A percentile compares a stretch with the other conserved stretches of the same genome.
These are phyloP conservation scores for Podarcis muralis DNA, from an alignment of 2,113 vertebrate genomes.

Conservation along the genomic window DNA sequence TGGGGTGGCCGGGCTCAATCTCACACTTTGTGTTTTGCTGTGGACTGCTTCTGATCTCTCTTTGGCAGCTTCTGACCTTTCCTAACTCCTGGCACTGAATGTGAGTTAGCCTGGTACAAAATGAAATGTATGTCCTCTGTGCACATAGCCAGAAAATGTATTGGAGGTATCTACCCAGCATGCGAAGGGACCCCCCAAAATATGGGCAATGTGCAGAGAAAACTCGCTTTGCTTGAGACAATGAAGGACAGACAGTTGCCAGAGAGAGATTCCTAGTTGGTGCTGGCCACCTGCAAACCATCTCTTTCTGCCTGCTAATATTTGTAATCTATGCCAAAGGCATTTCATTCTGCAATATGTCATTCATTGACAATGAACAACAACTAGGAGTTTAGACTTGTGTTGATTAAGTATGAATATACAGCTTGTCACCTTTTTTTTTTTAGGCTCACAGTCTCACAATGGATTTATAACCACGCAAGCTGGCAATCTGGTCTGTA, in stretches of 20 bases:
- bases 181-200: not conserved
- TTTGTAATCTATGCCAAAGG: not conserved
- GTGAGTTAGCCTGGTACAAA: not conserved
- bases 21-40: not conserved
- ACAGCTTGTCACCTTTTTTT: conserved; percentile 18
- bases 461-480: conserved; percentile 77
- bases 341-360: not conserved
- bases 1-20: not conserved
- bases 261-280: too few relatives aligned
- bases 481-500: conserved; percentile 82
- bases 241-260: not conserved
- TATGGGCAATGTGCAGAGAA: not conserved
- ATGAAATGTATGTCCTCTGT: not conserved
- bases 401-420: not conserved
- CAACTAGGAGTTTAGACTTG: not conserved
- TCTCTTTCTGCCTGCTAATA: not conserved
- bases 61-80: not conserved
- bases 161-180: not conserved
- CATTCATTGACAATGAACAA: not conserved
- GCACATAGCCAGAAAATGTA: not conserved
- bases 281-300: not conserved
- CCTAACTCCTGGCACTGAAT: not conserved
- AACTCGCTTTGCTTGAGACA: not conserved
- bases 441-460: conserved; percentile 72
- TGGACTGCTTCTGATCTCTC: not conserved